Base-by-base conservation (phyloP, 2,797 vertebrate genomes). In the Ctenopoma multispine region DNA sequence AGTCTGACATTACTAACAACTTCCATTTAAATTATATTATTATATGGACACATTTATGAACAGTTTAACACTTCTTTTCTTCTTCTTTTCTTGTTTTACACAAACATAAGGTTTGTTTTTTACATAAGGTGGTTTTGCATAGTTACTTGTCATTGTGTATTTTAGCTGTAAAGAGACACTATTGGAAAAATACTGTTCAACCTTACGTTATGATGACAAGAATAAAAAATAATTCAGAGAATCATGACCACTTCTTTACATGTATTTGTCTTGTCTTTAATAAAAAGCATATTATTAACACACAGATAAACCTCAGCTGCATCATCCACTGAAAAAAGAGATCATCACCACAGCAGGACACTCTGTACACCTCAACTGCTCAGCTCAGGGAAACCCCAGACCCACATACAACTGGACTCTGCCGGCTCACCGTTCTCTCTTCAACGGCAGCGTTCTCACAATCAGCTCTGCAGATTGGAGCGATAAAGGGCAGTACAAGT, bases 1-100 rank as follows among this genome's bases (percentile, higher is more conserved):
- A 92, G 91, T 92, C 11, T 56, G 43, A 66, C 7, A 4, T 17
- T 7, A 51, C n/a, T n/a, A n/a, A n/a, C n/a, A 11, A 10, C 17
- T n/a, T n/a, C n/a, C n/a, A n/a, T n/a, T n/a, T n/a, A n/a, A n/a
- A n/a, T n/a, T n/a, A n/a, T n/a, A n/a, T n/a, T n/a, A n/a, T n/a
- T n/a, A n/a, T n/a, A 31, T 31, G 4, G 7, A 31, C 29, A 31
- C 29, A 31, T 31, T 31, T 31, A 4, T 31, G 4, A 4, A 4
- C 29, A 31, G 7, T 31, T 2, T 0, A 9, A 29, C 34, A 31
- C n/a, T n/a, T n/a, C n/a, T n/a, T n/a, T n/a, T n/a, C n/a, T n/a
- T n/a, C n/a, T n/a, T n/a, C n/a, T n/a, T n/a, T n/a, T n/a, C n/a
- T n/a, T n/a, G n/a, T n/a, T n/a, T n/a, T n/a, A n/a, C n/a, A n/a